phyloP scores from a whole-genome alignment of 2,797 vertebrate species.

The Silurus aristotelis region DNA sequence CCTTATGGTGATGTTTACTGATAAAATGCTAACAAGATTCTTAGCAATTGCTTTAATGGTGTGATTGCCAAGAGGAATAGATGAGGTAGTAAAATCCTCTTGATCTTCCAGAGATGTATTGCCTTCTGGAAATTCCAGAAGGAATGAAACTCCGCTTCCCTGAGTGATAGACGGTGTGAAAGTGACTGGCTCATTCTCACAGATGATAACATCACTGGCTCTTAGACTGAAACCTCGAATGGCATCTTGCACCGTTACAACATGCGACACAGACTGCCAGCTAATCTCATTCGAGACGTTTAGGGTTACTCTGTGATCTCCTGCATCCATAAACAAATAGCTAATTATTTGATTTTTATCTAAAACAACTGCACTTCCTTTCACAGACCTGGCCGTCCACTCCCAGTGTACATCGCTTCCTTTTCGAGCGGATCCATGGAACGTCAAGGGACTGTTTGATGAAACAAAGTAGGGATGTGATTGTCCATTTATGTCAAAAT shows the following conservation, averaged over 20 bases:
- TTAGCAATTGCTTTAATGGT: slow-evolving; percentile 64
- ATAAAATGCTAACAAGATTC: slow-evolving; percentile 70
- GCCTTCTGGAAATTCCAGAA: slow-evolving; percentile 62
- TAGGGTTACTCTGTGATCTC: slow-evolving; percentile 67
- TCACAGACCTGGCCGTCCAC: slow-evolving; percentile 63
- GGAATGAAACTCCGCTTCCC: slow-evolving; percentile 72
- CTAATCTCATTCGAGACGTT: slow-evolving; percentile 76
- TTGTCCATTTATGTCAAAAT: slow-evolving; percentile 64
- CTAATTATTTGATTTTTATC: slow-evolving; percentile 56
- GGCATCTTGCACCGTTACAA: slow-evolving; percentile 66
- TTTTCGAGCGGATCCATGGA: slow-evolving; percentile 60
- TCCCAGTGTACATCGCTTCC: slow-evolving; percentile 70
- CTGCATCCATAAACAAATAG: slow-evolving; percentile 62
- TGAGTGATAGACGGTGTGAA: slow-evolving; percentile 64
- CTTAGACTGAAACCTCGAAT: slow-evolving; percentile 67
- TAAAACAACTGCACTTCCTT: slow-evolving; percentile 19
- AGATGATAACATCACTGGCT: slow-evolving; percentile 61
- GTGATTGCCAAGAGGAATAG: slow-evolving; percentile 66
- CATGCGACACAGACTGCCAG: slow-evolving; percentile 66
- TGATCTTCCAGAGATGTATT: slow-evolving; percentile 49
- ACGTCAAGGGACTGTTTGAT: slow-evolving; percentile 49
- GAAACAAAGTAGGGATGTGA: slow-evolving; percentile 62
- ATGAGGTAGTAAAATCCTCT: slow-evolving; percentile 58
- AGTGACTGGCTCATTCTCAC: slow-evolving; percentile 61
- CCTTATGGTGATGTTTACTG: slow-evolving; percentile 56